These are phyloP conservation scores for Diarsia rubi DNA, from an alignment of 2,888 invertebrate genomes.

Conservation along the genomic window DNA sequence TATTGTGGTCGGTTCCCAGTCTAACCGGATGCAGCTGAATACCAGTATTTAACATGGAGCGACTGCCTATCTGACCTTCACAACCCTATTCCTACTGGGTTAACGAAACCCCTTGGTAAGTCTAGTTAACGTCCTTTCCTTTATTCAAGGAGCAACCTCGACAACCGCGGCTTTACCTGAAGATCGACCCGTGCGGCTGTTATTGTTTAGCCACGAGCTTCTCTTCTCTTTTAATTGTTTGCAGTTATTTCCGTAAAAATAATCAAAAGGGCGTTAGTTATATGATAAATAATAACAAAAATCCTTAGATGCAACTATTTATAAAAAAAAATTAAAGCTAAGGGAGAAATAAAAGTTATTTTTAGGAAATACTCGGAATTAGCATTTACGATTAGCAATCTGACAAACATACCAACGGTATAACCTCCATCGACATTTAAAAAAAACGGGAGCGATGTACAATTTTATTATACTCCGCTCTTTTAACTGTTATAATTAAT, in stretches of 20 bases:
- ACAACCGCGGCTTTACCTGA: neutral
- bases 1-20: neutral
- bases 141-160: neutral
- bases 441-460: conserved; percentile 80
- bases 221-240: neutral
- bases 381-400: conserved; percentile 2
- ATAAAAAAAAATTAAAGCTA: neutral
- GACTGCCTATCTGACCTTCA: neutral
- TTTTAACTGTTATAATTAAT: conserved; percentile 88
- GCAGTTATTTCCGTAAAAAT: neutral
- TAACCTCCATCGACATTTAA: conserved; percentile 58
- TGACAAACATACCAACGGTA: conserved; percentile 49
- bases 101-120: neutral
- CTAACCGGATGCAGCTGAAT: neutral
- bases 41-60: neutral
- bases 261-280: neutral
- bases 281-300: neutral
- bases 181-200: neutral
- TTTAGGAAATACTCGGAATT: neutral
- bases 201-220: neutral
- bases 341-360: neutral
- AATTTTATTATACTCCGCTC: conserved; percentile 84
- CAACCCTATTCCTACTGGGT: neutral
- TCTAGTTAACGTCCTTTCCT: neutral
- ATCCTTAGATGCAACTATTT: neutral